phyloP scores from a whole-genome alignment of 1,140 invertebrate genomes.

The Lucilia cuprina region DNA sequence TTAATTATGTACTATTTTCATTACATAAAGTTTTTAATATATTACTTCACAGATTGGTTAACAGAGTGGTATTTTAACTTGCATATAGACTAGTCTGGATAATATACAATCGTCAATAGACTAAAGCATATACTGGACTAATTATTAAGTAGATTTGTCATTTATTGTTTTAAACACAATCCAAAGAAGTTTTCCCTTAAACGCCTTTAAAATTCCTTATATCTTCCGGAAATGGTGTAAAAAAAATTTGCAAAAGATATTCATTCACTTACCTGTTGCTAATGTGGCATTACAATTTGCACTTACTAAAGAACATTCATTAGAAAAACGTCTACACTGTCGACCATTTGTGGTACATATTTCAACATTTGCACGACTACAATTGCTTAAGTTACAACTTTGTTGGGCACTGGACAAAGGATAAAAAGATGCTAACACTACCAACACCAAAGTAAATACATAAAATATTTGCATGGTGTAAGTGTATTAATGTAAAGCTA shows the following conservation, averaged over 20 bases:
- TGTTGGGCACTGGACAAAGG: background rate
- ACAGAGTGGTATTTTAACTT: too few relatives aligned
- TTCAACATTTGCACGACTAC: conserved; percentile 10
- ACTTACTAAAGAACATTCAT: background rate
- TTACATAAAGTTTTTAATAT: too few relatives aligned
- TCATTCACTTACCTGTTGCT: conserved; percentile 24
- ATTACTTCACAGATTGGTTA: too few relatives aligned
- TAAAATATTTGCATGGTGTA: background rate
- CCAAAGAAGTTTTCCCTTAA: too few relatives aligned
- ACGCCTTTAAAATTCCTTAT: too few relatives aligned
- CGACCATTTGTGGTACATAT: conserved; percentile 27
- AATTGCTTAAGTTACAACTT: background rate
- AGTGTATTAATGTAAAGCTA: background rate
- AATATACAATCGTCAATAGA: too few relatives aligned
- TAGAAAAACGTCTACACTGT: conserved; percentile 17
- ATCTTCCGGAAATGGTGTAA: background rate
- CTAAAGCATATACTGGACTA: too few relatives aligned
- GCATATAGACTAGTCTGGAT: too few relatives aligned
- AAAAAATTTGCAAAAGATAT: background rate
- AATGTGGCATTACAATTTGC: conserved; percentile 21
- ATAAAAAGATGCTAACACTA: background rate
- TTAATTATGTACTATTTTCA: too few relatives aligned
- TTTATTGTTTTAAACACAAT: too few relatives aligned
- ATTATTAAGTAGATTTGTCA: too few relatives aligned
- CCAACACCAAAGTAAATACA: background rate